Percentiles rank a stretch among this genome's conserved stretches.
Conservation (phyloP, 2,888 invertebrate species). For the Rotaria macrura region DNA sequence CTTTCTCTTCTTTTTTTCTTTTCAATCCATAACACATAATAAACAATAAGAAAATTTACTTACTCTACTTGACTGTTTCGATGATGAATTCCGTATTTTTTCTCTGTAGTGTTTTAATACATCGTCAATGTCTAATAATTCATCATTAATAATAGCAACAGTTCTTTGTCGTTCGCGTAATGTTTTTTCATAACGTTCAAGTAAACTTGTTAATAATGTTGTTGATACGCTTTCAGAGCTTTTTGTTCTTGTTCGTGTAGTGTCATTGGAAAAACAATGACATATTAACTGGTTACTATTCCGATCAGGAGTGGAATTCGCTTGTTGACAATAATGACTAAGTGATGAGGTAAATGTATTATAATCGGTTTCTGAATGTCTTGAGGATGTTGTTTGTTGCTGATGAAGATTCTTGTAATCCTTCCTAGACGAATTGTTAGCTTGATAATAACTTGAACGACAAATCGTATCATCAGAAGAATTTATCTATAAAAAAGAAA, state of each 20-base stretch:
- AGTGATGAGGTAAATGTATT: background rate
- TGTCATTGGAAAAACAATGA: background rate
- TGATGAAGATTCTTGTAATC: background rate
- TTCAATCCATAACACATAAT: background rate
- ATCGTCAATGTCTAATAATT: background rate
- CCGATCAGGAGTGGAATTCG: background rate
- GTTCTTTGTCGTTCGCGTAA: background rate
- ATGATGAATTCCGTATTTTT: background rate
- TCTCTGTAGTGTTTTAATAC: background rate
- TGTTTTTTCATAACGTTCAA: background rate
- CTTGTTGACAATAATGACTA: background rate
- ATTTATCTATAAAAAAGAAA: background rate
- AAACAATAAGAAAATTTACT: background rate
- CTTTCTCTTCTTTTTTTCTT: background rate
- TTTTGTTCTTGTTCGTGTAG: background rate
- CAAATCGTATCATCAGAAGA: background rate
- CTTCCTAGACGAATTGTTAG: background rate
- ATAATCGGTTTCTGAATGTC: background rate
- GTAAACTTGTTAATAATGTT: background rate
- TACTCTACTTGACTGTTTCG: background rate
- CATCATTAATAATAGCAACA: background rate
- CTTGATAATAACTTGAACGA: background rate
- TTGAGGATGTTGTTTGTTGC: background rate
- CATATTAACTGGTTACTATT: background rate
- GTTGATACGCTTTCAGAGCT: background rate